phyloP scores from a whole-genome alignment of 1,140 invertebrate species.

The Charaxes varanes region DNA sequence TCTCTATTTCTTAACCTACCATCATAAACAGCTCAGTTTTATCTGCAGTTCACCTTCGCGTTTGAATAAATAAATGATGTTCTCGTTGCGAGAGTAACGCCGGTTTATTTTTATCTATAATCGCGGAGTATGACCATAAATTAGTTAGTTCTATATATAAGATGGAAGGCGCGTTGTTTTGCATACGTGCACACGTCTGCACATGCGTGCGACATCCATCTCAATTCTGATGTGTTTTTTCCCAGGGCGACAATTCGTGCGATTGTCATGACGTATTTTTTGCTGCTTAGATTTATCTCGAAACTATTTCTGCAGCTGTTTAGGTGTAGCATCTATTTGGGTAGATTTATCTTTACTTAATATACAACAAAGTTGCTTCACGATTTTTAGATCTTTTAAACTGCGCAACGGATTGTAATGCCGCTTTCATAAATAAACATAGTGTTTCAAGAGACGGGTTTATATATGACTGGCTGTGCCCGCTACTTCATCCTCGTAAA shows the following conservation, averaged over 20 bases:
- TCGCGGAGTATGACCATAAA: slow-evolving; percentile 70
- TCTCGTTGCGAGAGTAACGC: slow-evolving; percentile 45
- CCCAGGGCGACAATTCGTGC: slow-evolving; percentile 35
- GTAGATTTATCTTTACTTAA: too few relatives aligned
- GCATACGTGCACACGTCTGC: slow-evolving; percentile 67
- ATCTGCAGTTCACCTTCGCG: slow-evolving; percentile 39
- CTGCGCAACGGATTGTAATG: too few relatives aligned
- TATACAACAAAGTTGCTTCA: too few relatives aligned
- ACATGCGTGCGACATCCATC: slow-evolving; percentile 72
- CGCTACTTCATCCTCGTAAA: too few relatives aligned
- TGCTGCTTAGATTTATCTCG: neutral
- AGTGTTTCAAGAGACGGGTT: too few relatives aligned
- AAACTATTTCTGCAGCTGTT: too few relatives aligned
- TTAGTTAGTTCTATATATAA: slow-evolving; percentile 73
- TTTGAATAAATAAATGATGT: slow-evolving; percentile 54
- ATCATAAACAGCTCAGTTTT: slow-evolving; percentile 40
- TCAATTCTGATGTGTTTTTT: slow-evolving; percentile 73
- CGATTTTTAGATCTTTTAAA: too few relatives aligned
- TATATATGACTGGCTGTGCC: too few relatives aligned
- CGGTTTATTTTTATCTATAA: slow-evolving; percentile 71
- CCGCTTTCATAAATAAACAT: too few relatives aligned
- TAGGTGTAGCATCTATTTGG: too few relatives aligned
- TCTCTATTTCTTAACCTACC: slow-evolving; percentile 38
- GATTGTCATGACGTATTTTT: neutral
- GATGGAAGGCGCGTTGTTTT: slow-evolving; percentile 65